A percentile compares a stretch with the other conserved stretches of the same genome.
Conservation (phyloP, 1,140 invertebrate genomes). For the Drosophila orosa region DNA sequence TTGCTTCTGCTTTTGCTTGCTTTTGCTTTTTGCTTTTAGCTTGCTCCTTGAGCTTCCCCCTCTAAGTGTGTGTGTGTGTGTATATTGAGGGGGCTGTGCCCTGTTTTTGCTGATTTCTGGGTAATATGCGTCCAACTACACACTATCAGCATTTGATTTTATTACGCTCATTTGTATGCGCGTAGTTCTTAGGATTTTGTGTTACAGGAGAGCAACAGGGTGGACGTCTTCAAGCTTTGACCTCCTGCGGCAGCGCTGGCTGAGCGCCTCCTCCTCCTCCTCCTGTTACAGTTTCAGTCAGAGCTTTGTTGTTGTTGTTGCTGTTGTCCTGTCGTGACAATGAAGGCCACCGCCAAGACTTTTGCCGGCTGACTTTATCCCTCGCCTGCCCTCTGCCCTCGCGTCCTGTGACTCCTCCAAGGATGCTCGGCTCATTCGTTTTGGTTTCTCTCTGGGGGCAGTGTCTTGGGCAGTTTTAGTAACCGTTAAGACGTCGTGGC, state of each 20-base stretch:
- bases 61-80: conserved; percentile 12
- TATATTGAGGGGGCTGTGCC: conserved; percentile 8
- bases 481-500: conserved; percentile 81
- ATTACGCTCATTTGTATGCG: conserved; percentile 77
- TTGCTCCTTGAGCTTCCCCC: conserved; percentile 7
- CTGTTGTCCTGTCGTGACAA: conserved; percentile 45
- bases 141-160: conserved; percentile 80
- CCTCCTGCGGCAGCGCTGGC: conserved; percentile 42
- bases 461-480: conserved; percentile 76
- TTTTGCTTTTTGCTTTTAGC: conserved; percentile 1
- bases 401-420: too few species aligned
- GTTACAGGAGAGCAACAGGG: conserved; percentile 34
- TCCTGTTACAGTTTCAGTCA: conserved; percentile 13
- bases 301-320: conserved; percentile 4
- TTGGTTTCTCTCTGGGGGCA: conserved; percentile 35
- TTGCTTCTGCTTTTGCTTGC: conserved; percentile 11
- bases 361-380: conserved; percentile 59
- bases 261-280: not conserved
- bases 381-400: too few species aligned
- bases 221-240: conserved; percentile 49
- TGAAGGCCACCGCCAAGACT: conserved; percentile 73
- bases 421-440: conserved; percentile 4
- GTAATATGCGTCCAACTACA: conserved; percentile 77
- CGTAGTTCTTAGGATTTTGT: conserved; percentile 39
- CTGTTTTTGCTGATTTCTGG: conserved; percentile 32